Evolutionary conservation across 1,140 invertebrate species (phyloP).

Genomic region (Drosophila asahinai): DNA sequence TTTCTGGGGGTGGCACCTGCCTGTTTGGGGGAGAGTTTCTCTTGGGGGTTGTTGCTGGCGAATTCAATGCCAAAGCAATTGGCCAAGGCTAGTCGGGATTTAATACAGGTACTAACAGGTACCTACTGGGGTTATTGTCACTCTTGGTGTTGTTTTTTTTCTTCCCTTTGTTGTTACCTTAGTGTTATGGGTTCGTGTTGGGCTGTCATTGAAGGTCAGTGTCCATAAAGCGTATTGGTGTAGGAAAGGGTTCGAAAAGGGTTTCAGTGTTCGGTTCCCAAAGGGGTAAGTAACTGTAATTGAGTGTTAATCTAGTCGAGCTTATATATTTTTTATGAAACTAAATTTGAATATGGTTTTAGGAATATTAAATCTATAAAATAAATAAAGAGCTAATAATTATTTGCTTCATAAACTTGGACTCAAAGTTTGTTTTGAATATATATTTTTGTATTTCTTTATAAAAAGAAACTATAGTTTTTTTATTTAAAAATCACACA

Average conservation of each 20-base stretch:
- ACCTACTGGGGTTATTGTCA: slow-evolving; percentile 16
- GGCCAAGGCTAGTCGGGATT: slow-evolving; percentile 52
- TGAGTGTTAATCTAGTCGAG: slow-evolving; percentile 18
- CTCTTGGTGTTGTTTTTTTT: background rate
- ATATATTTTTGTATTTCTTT: too few species aligned
- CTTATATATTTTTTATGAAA: background rate
- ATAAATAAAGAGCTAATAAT: background rate
- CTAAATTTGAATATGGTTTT: background rate
- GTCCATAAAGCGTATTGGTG: slow-evolving; percentile 14
- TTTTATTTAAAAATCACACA: too few species aligned
- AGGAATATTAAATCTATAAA: background rate
- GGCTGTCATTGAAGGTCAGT: slow-evolving; percentile 47
- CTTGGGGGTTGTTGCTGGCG: slow-evolving; percentile 31
- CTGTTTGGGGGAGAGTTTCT: slow-evolving; percentile 36
- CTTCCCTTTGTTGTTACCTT: slow-evolving; percentile 4
- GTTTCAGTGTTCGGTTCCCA: background rate
- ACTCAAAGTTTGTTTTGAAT: background rate
- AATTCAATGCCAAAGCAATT: slow-evolving; percentile 71
- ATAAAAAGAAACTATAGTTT: too few species aligned
- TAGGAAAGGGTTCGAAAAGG: slow-evolving; percentile 5
- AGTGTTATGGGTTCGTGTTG: slow-evolving; percentile 12
- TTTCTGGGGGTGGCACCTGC: background rate
- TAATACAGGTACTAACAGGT: slow-evolving; percentile 19
- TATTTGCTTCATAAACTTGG: background rate
- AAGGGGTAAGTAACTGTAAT: slow-evolving; percentile 2